phyloP scores from a whole-genome alignment of 2,113 vertebrate genomes.

The Arvicanthis niloticus region DNA sequence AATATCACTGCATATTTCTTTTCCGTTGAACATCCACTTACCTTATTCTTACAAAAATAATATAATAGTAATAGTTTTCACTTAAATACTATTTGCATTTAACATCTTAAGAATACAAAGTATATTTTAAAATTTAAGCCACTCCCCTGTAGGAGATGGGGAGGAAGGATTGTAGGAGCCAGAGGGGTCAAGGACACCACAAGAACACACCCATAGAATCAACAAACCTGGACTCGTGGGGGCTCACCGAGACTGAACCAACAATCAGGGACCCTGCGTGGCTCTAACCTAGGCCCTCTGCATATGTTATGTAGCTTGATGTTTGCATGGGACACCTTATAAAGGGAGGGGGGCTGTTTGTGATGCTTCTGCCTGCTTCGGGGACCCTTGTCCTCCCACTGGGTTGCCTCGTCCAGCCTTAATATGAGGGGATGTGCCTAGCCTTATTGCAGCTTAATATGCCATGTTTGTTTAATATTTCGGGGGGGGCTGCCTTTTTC shows the following conservation, averaged over 20 bases:
- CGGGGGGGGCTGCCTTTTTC: not conserved
- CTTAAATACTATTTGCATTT: conserved; percentile 29
- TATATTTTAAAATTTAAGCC: conserved; percentile 44
- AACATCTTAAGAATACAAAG: not conserved
- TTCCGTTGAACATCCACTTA: not conserved
- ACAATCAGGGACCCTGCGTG: not conserved
- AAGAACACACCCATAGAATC: not conserved
- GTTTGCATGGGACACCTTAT: not conserved
- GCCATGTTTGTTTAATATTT: not conserved
- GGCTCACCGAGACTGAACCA: not conserved
- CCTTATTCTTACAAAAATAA: conserved; percentile 25
- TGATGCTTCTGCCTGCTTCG: not conserved
- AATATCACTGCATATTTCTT: not conserved
- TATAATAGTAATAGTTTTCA: not conserved
- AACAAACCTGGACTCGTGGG: not conserved
- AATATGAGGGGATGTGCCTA: not conserved
- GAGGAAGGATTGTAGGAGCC: not conserved
- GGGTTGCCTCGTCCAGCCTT: not conserved
- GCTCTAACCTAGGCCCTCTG: too few species aligned
- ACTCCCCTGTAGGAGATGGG: not conserved
- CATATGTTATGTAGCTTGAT: not conserved
- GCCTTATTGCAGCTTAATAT: not conserved
- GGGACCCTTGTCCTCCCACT: not conserved
- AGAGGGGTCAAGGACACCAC: not conserved
- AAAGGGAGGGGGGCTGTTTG: not conserved